Evolutionary conservation across 2,797 vertebrate genomes (phyloP), one percentile per base, ranked within the genome.

Genomic region (Calcarius lapponicus): DNA sequence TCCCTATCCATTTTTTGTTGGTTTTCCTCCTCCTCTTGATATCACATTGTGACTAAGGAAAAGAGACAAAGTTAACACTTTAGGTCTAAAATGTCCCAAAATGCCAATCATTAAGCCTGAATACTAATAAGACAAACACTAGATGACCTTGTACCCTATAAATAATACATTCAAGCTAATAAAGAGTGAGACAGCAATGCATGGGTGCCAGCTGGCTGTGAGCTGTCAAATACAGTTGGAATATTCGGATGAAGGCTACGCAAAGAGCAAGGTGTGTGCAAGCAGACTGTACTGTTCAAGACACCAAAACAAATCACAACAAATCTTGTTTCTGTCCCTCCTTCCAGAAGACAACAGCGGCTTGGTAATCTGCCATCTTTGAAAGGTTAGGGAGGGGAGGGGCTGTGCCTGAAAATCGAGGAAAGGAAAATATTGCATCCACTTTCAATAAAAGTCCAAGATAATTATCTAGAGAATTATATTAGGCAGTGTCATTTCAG

Each of bases 201-300:
- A 65, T 34, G 1, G 1, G 24, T 40, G 9, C 60, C 42, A 90
- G 8, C 28, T 72, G 42, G 13, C 43, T 80, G 29, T 70, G 48
- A 86, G 48, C 6, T 64, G 25, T 26, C 36, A 71, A 38, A 91
- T 19, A 31, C 17, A 53, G 13, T 17, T 43, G 28, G 45, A 51
- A 60, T 1, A 5, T 2, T 67, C 16, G 26, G 24, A 38, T 57
- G 57, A 91, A 61, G 50, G 36, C 25, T 76, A 29, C 0, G 0
- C 7, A 40, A 73, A 85, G 24, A 75, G 22, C 11, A 87, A 81
- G 40, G 20, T 67, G 4, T 7, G 3, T 61, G 16, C 14, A 34
- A 58, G 18, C 17, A 13, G 31, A 71, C n/a, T 50, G 4, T 26
- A 11, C 32, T 60, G 19, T 70, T 86, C 53, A 56, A 57, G 29